Percentiles rank a stretch among this genome's conserved stretches.
Evolutionary conservation across 1,140 invertebrate species (phyloP).

Genomic region (Saccostrea echinata): DNA sequence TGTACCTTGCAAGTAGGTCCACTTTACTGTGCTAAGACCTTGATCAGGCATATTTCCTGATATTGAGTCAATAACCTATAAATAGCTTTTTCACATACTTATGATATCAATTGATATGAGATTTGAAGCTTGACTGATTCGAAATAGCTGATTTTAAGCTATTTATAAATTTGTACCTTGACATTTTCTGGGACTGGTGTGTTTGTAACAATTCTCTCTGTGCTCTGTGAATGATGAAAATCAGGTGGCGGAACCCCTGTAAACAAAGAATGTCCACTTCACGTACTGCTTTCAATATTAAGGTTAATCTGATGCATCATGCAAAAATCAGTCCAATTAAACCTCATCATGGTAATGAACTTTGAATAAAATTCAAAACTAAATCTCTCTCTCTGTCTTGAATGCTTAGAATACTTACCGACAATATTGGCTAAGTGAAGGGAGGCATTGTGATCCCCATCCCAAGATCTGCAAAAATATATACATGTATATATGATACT

Average conservation of each 20-base stretch:
- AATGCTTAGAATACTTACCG: slow-evolving; percentile 54
- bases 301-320: background rate
- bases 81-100: no score
- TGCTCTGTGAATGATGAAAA: background rate
- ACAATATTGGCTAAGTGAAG: slow-evolving; percentile 68
- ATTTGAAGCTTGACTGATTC: no score
- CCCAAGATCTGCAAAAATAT: slow-evolving; percentile 63
- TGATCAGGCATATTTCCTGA: no score
- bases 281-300: background rate
- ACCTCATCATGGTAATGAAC: no score
- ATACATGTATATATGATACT: no score
- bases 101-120: no score
- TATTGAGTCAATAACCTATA: no score
- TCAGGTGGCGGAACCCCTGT: slow-evolving; percentile 23
- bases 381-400: background rate
- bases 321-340: no score
- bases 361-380: background rate
- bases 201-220: slow-evolving; percentile 24
- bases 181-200: slow-evolving; percentile 30
- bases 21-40: no score
- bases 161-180: background rate
- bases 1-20: no score
- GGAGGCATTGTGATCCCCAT: slow-evolving; percentile 65
- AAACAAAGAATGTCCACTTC: background rate
- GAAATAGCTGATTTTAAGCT: no score